Percentiles rank a stretch among this genome's conserved stretches.
Evolutionary conservation across 2,888 invertebrate genomes (phyloP).

Genomic region (Axea sp.): DNA sequence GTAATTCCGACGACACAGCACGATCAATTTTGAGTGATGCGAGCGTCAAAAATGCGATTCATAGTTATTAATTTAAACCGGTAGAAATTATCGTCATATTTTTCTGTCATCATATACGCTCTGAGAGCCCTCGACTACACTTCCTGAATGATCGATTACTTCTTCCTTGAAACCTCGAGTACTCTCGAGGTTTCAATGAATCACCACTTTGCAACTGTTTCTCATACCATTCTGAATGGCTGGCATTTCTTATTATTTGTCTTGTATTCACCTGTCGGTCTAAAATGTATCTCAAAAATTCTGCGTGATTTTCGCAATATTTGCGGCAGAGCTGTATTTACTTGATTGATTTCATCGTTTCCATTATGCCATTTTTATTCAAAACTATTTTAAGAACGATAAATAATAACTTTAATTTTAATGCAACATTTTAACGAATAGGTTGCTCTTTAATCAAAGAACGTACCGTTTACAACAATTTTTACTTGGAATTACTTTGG

Average conservation of each 20-base stretch:
- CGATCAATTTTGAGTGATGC: slow-evolving; percentile 10
- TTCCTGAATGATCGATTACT: slow-evolving; percentile 45
- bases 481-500: too few relatives aligned
- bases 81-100: slow-evolving; percentile 32
- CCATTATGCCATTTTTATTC: too few relatives aligned
- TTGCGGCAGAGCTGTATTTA: too few relatives aligned
- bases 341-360: too few relatives aligned
- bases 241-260: slow-evolving; percentile 31
- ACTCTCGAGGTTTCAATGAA: slow-evolving; percentile 48
- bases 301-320: slow-evolving; percentile 3
- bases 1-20: too few relatives aligned
- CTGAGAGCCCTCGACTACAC: slow-evolving; percentile 17
- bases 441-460: too few relatives aligned
- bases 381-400: too few relatives aligned
- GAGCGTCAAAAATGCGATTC: slow-evolving; percentile 37
- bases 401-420: too few relatives aligned
- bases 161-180: slow-evolving; percentile 38
- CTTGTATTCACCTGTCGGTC: slow-evolving; percentile 43
- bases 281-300: slow-evolving; percentile 4
- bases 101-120: slow-evolving; percentile 43
- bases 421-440: too few relatives aligned
- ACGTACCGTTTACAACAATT: too few relatives aligned
- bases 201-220: slow-evolving; percentile 46
- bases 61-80: slow-evolving; percentile 42
- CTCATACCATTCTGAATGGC: slow-evolving; percentile 31